These are phyloP conservation scores for Pachycephus smyrnensis DNA, from an alignment of 2,888 invertebrate genomes.

Conservation along the genomic window DNA sequence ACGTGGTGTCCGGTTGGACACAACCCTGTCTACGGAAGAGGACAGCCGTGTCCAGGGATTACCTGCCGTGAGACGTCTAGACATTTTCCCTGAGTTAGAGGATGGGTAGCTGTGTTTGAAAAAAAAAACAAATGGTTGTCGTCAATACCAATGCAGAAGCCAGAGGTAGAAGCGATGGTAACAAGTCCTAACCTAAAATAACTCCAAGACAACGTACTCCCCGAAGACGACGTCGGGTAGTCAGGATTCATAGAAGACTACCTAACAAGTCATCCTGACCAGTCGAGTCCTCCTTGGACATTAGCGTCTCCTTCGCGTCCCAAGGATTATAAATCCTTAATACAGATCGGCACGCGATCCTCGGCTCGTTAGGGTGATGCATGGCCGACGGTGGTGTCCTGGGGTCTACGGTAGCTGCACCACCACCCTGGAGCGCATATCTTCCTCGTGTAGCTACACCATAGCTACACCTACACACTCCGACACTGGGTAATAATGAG, in stretches of 20 bases:
- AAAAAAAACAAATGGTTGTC: not conserved
- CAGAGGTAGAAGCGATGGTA: too few species aligned
- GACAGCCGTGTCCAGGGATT: not conserved
- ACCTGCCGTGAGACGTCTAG: conserved; percentile 13
- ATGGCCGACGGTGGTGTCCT: conserved; percentile 61
- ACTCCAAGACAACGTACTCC: too few species aligned
- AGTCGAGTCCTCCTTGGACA: not conserved
- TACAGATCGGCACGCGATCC: conserved; percentile 67
- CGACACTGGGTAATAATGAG: conserved; percentile 62
- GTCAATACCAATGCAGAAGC: conserved; percentile 15
- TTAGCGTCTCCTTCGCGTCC: conserved; percentile 29
- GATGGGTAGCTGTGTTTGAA: too few species aligned
- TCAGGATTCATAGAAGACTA: too few species aligned
- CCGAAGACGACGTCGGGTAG: too few species aligned
- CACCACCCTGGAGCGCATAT: conserved; percentile 42
- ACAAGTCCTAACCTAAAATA: too few species aligned
- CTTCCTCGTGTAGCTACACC: conserved; percentile 29
- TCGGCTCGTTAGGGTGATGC: conserved; percentile 65
- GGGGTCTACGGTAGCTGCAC: conserved; percentile 64
- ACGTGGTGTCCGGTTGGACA: conserved; percentile 11
- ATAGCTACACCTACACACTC: conserved; percentile 46
- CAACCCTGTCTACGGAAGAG: conserved; percentile 1
- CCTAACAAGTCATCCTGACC: too few species aligned
- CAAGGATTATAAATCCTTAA: conserved; percentile 65
- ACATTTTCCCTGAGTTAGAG: conserved; percentile 9